Base-by-base conservation (phyloP, 2,888 invertebrate species). In the Ormia ochracea region DNA sequence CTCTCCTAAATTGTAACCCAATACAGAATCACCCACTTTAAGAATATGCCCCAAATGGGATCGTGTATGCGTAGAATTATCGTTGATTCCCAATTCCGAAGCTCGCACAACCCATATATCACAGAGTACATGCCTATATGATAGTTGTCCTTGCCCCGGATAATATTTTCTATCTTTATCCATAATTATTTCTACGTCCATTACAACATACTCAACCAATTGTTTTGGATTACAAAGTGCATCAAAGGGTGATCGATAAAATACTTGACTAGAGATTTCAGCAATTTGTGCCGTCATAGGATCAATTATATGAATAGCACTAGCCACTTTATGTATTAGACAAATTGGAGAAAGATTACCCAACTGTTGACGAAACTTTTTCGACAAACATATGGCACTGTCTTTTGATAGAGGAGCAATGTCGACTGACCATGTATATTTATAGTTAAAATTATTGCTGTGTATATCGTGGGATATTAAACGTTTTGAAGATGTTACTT, bases 401-500 rank as follows among this genome's bases (percentile, higher is more conserved):
- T 98, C 96, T 90, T 98, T 98, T 17, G 98, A 98, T 68, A 99
- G 90, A 0, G 99, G 99, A 0, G 97, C 97, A 85, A 99, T 96
- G 89, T 99, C 98, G 82, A 99, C 94, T 80, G 96, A 95, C 90
- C 93, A 96, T 5, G 98, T 96, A 87, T 95, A 96, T 90, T 99
- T 99, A 90, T 98, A 99, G 89, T 98, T 98, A 90, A 96, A 98
- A 12, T 94, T 93, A 87, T 99, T 99, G 89, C 96, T 98, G 90
- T 97, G 98, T 72, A 97, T 95, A 90, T 99, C 99, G 86, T 99
- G 99, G 0, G 99, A 98, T 84, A 99, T 95, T 43, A 99, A 91
- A 86, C 98, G 97, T 89, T 99, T 98, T 0, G 98, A 97, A 86
- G 96, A 95, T 83, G 95, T 94, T 86, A 94, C 94, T 86, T 95